Base-by-base conservation (phyloP, 2,113 vertebrate genomes). In the Ceyx cyanopectus region DNA sequence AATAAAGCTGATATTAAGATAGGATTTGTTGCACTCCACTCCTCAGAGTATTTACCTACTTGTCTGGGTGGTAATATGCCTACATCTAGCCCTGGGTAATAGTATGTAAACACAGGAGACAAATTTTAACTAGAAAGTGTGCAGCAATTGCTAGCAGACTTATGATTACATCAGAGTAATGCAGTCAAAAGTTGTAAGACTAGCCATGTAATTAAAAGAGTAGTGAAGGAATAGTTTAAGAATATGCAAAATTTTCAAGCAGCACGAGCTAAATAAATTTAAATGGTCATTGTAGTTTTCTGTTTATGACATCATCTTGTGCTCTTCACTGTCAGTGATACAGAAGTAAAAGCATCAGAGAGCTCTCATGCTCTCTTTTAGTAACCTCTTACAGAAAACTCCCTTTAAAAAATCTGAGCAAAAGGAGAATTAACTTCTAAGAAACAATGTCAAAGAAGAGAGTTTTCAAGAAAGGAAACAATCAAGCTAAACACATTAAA, bases 131-230 rank as follows among this genome's bases (percentile, higher is more conserved):
- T 48, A 85, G 43, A 68, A 93, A 73, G 62, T 5, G 37, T 48
- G 70, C 34, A 66, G 40, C 84, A 78, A 79, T 57, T 76, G 67
- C 62, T 85, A 82, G 58, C 41, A 90, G 32, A 46, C 46, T 54
- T 92, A 62, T 22, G 78, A 93, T 89, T 93, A 84, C 54, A 79
- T 85, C 91, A 94, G 24, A 81, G 54, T 58, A 90, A 81, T 79
- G 51, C 54, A 73, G 58, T 60, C 1, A 69, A 80, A 91, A 89
- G 24, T 48, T 85, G 10, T 43, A 92, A 80, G 48, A 86, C 76
- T 46, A 85, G 50, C 57, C 58, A 34, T 67, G 26, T 62, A 87
- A 91, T 90, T 93, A 91, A 65, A 79, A 76, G 17, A 67, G 50
- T 56, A 63, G 85, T 69, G 88, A 94, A 87, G 26, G 30, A 92